These are phyloP conservation scores for Tiaroga cobitis DNA, from an alignment of 2,797 vertebrate genomes.

Conservation along the genomic window DNA sequence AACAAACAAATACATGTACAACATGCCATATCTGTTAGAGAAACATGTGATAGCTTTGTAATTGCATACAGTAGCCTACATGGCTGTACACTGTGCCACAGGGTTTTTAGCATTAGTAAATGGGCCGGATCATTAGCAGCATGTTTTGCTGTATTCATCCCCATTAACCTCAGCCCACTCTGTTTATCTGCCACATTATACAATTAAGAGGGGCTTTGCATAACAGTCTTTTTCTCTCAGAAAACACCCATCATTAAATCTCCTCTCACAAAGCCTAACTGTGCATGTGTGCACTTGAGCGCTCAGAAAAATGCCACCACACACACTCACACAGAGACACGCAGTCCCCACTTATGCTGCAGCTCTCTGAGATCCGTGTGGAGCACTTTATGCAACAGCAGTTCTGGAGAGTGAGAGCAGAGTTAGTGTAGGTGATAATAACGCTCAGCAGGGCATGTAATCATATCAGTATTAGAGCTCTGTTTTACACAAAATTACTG, in stretches of 20 bases:
- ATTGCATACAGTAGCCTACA: constrained; percentile 18
- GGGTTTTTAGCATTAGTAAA: constrained; percentile 36
- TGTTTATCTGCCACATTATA: constrained; percentile 49
- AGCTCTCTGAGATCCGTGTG: constrained; percentile 16
- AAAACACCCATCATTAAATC: constrained; percentile 48
- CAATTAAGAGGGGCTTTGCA: constrained; percentile 47
- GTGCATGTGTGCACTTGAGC: constrained; percentile 23
- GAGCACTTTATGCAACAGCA: constrained; percentile 46
- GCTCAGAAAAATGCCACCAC: constrained; percentile 44
- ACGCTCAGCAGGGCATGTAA: constrained; percentile 29
- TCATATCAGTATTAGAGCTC: constrained; percentile 14
- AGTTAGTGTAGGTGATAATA: constrained; percentile 34
- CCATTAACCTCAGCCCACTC: constrained; percentile 48
- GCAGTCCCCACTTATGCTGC: constrained; percentile 12
- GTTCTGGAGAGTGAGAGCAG: constrained; percentile 18
- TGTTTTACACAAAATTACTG: constrained; percentile 26
- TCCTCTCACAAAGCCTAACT: background rate
- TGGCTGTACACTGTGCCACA: constrained; percentile 12
- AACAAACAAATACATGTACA: constrained; percentile 5
- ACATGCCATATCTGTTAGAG: constrained; percentile 13
- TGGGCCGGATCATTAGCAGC: constrained; percentile 39
- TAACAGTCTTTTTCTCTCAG: constrained; percentile 43
- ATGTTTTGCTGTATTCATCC: constrained; percentile 44
- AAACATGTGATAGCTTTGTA: constrained; percentile 29
- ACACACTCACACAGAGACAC: background rate